Evolutionary conservation across 2,113 vertebrate species (phyloP).

Genomic region (Myiopsitta monachus): DNA sequence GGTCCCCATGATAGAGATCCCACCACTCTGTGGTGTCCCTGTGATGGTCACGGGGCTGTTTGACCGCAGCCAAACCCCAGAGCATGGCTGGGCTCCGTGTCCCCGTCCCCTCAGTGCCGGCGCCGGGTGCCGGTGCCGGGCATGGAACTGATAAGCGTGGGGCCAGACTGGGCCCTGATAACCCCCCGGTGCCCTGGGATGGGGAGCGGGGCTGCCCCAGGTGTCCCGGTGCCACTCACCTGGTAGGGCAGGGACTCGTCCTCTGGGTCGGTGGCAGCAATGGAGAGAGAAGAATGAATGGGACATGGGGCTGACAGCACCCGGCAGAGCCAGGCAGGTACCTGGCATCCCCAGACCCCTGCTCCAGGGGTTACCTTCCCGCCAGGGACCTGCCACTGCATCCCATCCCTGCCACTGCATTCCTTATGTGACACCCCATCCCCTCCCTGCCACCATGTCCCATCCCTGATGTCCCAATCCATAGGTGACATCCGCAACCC

Average conservation of each 20-base stretch:
- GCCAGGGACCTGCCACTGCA: neutral
- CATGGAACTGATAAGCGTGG: neutral
- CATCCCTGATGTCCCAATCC: too few species aligned
- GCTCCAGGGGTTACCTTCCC: neutral
- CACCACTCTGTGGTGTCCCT: neutral
- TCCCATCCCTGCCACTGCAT: neutral
- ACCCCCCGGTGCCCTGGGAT: fast-evolving
- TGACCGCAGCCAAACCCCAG: neutral
- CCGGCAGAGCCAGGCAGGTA: neutral
- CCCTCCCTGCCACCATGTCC: fast-evolving
- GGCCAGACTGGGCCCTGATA: neutral
- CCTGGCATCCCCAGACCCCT: neutral
- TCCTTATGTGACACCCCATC: neutral
- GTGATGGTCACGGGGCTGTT: neutral
- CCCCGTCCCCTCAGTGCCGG: neutral
- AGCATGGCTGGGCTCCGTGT: neutral
- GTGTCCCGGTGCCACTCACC: constrained; percentile 51
- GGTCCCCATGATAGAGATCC: neutral
- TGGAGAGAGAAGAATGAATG: neutral
- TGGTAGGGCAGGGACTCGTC: constrained; percentile 76
- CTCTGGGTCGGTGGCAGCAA: constrained; percentile 49
- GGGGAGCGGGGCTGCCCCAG: neutral
- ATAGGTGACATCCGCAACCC: neutral
- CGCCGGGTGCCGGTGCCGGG: neutral
- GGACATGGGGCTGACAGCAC: neutral